Base-by-base conservation (phyloP, 2,113 vertebrate genomes). In the Neodon shergylaensis region DNA sequence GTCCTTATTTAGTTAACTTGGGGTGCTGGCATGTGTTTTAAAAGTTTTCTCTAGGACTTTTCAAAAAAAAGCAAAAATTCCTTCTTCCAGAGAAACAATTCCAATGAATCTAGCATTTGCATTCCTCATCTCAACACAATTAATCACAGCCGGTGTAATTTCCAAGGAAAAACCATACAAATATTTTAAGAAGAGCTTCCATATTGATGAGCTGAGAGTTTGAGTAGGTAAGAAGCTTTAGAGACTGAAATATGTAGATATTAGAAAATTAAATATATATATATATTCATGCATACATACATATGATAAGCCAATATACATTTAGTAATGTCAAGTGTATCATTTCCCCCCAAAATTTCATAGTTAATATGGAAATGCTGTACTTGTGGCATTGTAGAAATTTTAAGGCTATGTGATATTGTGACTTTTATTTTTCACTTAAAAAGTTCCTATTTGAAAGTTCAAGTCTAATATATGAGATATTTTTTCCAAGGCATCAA, bases 301-400 rank as follows among this genome's bases (percentile, higher is more conserved):
- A 21, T 58, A 58, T 58, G 58, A 58, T 70, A 70, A 19, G 33
- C 17, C 17, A 72, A 72, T 72, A 72, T n/a, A n/a, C 19, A 72
- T 9, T 72, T 72, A 0, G 16, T n/a, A n/a, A 72, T 21, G 3
- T 1, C 10, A 58, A 39, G 39, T 39, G 6, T 12, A 61, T 0
- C 0, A 76, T 3, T 11, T 76, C 8, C 14, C 42, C 49, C 6
- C 39, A 79, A 88, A 92, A 52, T 82, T 92, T 52, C 24, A 17
- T 3, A 81, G 14, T 12, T 70, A 94, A 86, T 65, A 1, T 42
- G 66, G 8, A 95, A 12, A 22, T 58, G 8, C 2, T 78, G 24
- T 21, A 39, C 63, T 82, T 39, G 10, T 31, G 8, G 7, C n/a
- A 72, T 74, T 84, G 22, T 91, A 14, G 11, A 76, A 36, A 92